Evolutionary conservation across 1,140 invertebrate genomes (phyloP).

Genomic region (Caenorhabditis inopinata): DNA sequence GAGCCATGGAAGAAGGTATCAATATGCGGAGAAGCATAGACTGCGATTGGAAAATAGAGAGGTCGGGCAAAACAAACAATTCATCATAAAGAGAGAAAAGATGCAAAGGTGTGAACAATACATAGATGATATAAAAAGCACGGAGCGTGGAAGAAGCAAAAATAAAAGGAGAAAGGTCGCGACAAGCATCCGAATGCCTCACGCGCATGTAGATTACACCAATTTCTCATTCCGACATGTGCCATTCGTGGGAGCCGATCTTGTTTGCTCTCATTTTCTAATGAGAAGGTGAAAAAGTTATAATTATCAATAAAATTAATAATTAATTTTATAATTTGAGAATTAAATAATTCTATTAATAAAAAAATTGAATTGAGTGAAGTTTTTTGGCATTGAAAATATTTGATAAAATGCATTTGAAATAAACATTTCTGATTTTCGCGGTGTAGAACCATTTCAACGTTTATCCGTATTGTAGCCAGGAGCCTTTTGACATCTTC

Average conservation of each 20-base stretch:
- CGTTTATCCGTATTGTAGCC: no score
- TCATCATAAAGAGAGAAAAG: neutral
- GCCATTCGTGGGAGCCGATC: slow-evolving; percentile 9
- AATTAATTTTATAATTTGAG: no score
- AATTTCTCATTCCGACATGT: slow-evolving; percentile 18
- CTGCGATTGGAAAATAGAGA: slow-evolving; percentile 15
- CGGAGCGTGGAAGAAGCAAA: neutral
- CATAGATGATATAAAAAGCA: slow-evolving; percentile 12
- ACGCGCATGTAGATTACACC: slow-evolving; percentile 27
- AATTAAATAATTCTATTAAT: no score
- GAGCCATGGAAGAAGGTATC: slow-evolving; percentile 2
- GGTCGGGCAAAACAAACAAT: slow-evolving; percentile 20
- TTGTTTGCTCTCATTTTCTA: neutral
- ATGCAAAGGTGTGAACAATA: slow-evolving; percentile 18
- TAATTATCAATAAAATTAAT: no score
- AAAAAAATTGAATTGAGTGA: no score
- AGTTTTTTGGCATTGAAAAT: no score
- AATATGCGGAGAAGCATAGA: slow-evolving; percentile 26
- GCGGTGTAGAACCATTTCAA: no score
- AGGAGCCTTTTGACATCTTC: neutral
- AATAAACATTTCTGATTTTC: no score
- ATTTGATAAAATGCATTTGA: no score
- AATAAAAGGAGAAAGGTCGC: neutral
- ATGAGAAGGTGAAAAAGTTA: neutral
- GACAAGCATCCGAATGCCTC: slow-evolving; percentile 9